phyloP scores from a whole-genome alignment of 2,888 invertebrate genomes.

The Chesias legatella region DNA sequence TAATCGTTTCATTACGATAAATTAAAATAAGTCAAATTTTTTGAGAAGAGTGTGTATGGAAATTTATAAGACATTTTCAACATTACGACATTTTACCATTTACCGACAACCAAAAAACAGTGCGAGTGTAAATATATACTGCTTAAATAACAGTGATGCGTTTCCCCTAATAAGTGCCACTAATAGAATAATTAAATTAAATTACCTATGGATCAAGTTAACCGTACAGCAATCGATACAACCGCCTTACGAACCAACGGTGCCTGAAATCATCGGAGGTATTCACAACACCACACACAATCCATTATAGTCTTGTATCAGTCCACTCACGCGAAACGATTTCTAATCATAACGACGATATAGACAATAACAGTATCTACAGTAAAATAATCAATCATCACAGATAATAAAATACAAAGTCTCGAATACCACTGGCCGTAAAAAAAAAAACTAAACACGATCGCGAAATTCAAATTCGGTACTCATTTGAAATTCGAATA shows the following conservation, averaged over 20 bases:
- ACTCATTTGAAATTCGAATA: constrained; percentile 41
- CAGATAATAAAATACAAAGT: constrained; percentile 24
- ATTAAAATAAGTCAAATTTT: too few species aligned
- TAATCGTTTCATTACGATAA: too few species aligned
- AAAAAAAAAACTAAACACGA: constrained; percentile 23
- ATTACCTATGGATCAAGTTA: constrained; percentile 31
- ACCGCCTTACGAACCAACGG: constrained; percentile 58
- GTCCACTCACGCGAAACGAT: constrained; percentile 58
- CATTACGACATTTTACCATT: too few species aligned
- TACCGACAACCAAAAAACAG: too few species aligned
- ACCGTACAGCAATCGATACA: constrained; percentile 53
- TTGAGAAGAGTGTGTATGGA: too few species aligned
- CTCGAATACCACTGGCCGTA: constrained; percentile 35
- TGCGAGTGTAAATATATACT: too few species aligned
- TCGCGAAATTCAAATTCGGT: constrained; percentile 28
- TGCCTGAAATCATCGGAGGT: constrained; percentile 61
- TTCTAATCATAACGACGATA: constrained; percentile 59
- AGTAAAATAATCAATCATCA: constrained; percentile 24
- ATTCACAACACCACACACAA: constrained; percentile 49
- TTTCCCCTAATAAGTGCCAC: constrained; percentile 6
- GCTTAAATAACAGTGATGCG: not conserved
- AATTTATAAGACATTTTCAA: too few species aligned
- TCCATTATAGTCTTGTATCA: constrained; percentile 54
- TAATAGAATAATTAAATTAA: constrained; percentile 16
- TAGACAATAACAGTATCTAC: too few species aligned